Evolutionary conservation across 1,140 invertebrate species (phyloP).

Genomic region (Calephelis virginiensis): DNA sequence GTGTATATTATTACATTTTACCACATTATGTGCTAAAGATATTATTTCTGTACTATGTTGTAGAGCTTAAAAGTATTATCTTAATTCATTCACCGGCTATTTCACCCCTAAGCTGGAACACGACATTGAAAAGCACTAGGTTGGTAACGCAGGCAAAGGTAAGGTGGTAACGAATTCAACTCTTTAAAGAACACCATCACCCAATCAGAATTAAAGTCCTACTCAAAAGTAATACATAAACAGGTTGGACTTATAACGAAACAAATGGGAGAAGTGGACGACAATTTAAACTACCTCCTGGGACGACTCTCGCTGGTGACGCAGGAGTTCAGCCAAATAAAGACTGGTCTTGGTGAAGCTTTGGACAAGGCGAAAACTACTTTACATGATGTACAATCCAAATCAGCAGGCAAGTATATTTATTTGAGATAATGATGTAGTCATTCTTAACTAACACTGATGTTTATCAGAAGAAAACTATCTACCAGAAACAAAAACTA

Average conservation of each 20-base stretch:
- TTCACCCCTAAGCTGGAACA: too few species aligned
- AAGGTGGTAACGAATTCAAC: too few species aligned
- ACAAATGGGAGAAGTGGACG: constrained; percentile 88
- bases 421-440: background rate
- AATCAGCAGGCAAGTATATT: constrained; percentile 58
- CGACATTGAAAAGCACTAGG: too few species aligned
- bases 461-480: background rate
- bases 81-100: too few species aligned
- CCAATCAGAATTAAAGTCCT: too few species aligned
- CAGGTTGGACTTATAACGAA: constrained; percentile 87
- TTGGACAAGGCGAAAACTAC: constrained; percentile 85
- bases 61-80: too few species aligned
- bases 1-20: too few species aligned
- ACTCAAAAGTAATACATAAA: constrained; percentile 23
- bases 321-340: constrained; percentile 92
- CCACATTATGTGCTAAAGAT: too few species aligned
- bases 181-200: too few species aligned
- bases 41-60: too few species aligned
- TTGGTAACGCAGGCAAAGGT: too few species aligned
- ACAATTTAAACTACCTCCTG: constrained; percentile 91
- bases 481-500: too few species aligned
- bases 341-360: constrained; percentile 84
- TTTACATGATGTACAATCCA: constrained; percentile 83
- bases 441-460: background rate
- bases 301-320: constrained; percentile 89